Conservation (phyloP, 1,140 invertebrate species). For the Aphelenchoides besseyi region DNA sequence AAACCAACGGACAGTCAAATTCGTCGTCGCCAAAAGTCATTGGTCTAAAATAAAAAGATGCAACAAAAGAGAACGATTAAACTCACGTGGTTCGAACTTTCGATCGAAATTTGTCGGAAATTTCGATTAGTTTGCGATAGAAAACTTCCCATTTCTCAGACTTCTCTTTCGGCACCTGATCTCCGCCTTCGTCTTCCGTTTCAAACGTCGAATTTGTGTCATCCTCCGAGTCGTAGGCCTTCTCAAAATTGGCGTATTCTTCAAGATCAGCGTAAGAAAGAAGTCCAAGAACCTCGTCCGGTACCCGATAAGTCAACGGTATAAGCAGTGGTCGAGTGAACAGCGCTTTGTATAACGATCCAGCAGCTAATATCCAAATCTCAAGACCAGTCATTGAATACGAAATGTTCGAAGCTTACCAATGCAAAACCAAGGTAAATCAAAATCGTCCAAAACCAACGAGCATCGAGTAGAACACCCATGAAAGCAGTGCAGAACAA, state of each 20-base stretch:
- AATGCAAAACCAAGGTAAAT: neutral
- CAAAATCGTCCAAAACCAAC: neutral
- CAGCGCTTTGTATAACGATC: slow-evolving; percentile 3
- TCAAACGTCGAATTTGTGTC: neutral
- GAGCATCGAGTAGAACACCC: neutral
- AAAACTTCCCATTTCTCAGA: neutral
- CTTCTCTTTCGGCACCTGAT: neutral
- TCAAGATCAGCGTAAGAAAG: neutral
- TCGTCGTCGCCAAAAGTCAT: neutral
- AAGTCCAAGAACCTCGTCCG: neutral
- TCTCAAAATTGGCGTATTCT: neutral
- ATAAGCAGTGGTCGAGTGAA: neutral
- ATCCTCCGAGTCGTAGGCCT: neutral
- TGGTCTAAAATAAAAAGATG: slow-evolving; percentile 5
- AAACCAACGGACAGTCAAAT: neutral
- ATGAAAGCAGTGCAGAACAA: neutral
- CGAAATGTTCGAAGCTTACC: neutral
- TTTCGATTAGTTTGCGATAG: neutral
- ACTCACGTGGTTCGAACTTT: slow-evolving; percentile 10
- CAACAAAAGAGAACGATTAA: neutral
- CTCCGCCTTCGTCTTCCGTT: neutral
- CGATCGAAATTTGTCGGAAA: neutral
- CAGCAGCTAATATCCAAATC: neutral
- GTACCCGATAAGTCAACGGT: neutral
- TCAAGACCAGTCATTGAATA: neutral